Evolutionary conservation across 2,113 vertebrate species (phyloP).

Genomic region (Guaruba guarouba): DNA sequence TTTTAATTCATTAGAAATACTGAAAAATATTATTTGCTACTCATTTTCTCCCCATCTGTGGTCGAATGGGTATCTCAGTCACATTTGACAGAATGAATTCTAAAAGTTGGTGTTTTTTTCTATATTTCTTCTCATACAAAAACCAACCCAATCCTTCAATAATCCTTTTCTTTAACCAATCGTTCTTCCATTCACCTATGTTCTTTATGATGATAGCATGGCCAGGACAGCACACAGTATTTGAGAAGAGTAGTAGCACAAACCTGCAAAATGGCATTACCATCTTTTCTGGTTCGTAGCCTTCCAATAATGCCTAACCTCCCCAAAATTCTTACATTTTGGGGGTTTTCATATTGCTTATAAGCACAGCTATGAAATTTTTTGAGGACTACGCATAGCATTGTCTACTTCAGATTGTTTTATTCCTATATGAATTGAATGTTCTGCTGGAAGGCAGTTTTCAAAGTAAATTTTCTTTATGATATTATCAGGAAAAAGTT

Average conservation of each 20-base stretch:
- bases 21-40: not conserved
- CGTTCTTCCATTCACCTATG: not conserved
- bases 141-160: not conserved
- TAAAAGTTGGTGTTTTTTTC: not conserved
- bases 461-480: not conserved
- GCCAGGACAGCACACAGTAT: not conserved
- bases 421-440: not conserved
- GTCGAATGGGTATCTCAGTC: fast-evolving
- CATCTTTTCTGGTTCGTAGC: not conserved
- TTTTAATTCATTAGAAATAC: not conserved
- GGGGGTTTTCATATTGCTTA: not conserved
- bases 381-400: not conserved
- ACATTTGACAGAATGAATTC: not conserved
- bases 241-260: not conserved
- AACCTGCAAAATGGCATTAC: not conserved
- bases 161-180: not conserved
- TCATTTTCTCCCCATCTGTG: not conserved
- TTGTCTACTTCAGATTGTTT: not conserved
- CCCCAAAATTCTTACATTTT: not conserved
- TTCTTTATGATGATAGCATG: not conserved
- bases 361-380: not conserved
- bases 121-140: not conserved
- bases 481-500: not conserved
- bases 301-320: not conserved
- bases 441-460: not conserved